Base-by-base conservation (phyloP, 1,140 invertebrate genomes). In the Potamilus streckersoni region DNA sequence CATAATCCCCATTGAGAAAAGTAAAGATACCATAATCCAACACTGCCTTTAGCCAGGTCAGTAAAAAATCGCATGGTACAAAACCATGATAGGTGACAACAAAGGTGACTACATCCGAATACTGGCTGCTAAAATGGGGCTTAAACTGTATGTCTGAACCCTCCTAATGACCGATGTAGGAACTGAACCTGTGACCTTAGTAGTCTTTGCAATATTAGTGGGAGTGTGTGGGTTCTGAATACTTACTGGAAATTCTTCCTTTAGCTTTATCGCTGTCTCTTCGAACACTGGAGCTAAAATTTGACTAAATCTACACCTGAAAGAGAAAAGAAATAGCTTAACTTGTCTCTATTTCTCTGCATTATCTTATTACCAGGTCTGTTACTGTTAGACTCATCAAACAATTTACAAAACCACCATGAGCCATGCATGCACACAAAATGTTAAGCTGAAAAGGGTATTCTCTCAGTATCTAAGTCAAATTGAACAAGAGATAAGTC, bases 251-350 rank as follows among this genome's bases (percentile, higher is more conserved):
- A 96, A 95, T 86, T 94, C 93, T 87, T 93, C 92, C 66, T 87
- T 91, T 69, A 99, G 92, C 92, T 96, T 96, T 83, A 95, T 94
- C 27, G 97, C 95, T 56, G 97, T 95, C 91, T 99, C 96, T 91
- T 98, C 96, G 92, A 98, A 99, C 87, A 98, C 95, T 56, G 98
- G 98, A 83, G 95, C 95, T 85, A 99, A 91, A 88, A 98, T 93
- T 91, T 98, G 98, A 92, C 97, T 99, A 84, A 93, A 93, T 79
- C 91, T 87, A 83, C 92, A 92, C 92, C 91, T 88, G 77, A 16
- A 80, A 78, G 71, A 23, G 71, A 61, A 73, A 63, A 15, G 71
- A 27, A 31, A 27, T 55, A 63, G 19, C 27, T 63, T n/a, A 1
- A 63, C 2, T 59, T 13, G 38, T 19, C 55, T 4, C 8, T 20